phyloP scores from a whole-genome alignment of 2,113 vertebrate species.

The Accipiter cooperii region DNA sequence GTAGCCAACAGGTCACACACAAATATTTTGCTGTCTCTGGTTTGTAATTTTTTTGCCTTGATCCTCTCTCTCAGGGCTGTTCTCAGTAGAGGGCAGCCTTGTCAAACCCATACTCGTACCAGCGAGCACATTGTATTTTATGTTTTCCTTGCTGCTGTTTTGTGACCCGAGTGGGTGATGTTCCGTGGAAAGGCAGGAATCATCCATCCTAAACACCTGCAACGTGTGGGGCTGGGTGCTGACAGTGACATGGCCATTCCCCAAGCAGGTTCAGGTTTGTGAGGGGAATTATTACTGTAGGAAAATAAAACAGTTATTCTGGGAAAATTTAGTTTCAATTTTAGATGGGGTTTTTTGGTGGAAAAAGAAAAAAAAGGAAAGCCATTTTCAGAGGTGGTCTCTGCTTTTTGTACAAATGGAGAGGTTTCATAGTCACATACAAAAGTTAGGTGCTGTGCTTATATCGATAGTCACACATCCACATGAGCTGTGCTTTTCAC shows the following conservation, averaged over 20 bases:
- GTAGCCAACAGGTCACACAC: not conserved
- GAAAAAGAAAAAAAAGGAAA: not conserved
- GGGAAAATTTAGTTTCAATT: not conserved
- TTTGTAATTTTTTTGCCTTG: not conserved
- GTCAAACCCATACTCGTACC: not conserved
- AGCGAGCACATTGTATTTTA: not conserved
- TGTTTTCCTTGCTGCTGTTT: not conserved
- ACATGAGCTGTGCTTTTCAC: not conserved
- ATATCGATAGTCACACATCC: not conserved
- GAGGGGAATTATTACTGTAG: not conserved
- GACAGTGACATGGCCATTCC: not conserved
- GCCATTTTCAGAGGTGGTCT: not conserved
- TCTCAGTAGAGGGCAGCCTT: conserved; percentile 52
- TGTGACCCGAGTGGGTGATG: not conserved
- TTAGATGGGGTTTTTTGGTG: not conserved
- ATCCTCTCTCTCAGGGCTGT: not conserved
- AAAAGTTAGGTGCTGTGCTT: not conserved
- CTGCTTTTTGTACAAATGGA: not conserved
- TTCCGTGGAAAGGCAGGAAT: not conserved
- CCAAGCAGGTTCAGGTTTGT: not conserved
- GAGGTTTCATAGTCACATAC: not conserved
- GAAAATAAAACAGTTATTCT: not conserved
- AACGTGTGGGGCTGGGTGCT: not conserved
- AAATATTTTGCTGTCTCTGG: not conserved
- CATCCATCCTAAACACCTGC: not conserved